Percentiles rank a stretch among this genome's conserved stretches.
These are phyloP conservation scores for Noctua pronuba DNA, from an alignment of 2,888 invertebrate genomes.

Conservation along the genomic window DNA sequence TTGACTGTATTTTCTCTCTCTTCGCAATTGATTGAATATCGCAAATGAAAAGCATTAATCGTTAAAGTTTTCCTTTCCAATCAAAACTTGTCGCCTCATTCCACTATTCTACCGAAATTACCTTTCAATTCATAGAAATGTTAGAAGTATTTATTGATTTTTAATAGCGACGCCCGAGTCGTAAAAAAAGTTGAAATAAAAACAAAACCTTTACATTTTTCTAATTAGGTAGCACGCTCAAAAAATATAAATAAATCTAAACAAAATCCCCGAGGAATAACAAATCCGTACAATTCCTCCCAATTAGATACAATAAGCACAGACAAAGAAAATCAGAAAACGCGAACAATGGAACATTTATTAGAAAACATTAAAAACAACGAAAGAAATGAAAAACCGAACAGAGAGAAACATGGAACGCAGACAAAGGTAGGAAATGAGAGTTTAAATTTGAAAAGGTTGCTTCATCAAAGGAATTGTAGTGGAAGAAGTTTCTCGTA, in stretches of 20 bases:
- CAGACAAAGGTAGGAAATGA: constrained; percentile 62
- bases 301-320: constrained; percentile 51
- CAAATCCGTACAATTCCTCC: constrained; percentile 41
- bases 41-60: not conserved
- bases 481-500: constrained; percentile 37
- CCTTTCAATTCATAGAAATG: not conserved
- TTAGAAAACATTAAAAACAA: constrained; percentile 63
- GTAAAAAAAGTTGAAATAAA: not conserved
- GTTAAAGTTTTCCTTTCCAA: constrained; percentile 27
- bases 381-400: constrained; percentile 48
- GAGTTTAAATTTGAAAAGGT: constrained; percentile 57
- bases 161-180: not conserved
- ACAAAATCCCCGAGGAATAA: constrained; percentile 22
- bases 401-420: constrained; percentile 32
- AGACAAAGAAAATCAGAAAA: constrained; percentile 48
- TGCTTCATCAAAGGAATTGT: constrained; percentile 47
- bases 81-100: not conserved
- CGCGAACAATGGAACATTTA: constrained; percentile 58
- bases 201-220: not conserved
- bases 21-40: not conserved
- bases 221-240: constrained; percentile 4
- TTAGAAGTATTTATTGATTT: not conserved
- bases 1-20: not conserved
- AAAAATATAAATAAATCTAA: constrained; percentile 15
- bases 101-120: not conserved